Percentiles rank a stretch among this genome's conserved stretches.
phyloP scores from a whole-genome alignment of 2,797 vertebrate genomes.

The Notolepis coatsorum region DNA sequence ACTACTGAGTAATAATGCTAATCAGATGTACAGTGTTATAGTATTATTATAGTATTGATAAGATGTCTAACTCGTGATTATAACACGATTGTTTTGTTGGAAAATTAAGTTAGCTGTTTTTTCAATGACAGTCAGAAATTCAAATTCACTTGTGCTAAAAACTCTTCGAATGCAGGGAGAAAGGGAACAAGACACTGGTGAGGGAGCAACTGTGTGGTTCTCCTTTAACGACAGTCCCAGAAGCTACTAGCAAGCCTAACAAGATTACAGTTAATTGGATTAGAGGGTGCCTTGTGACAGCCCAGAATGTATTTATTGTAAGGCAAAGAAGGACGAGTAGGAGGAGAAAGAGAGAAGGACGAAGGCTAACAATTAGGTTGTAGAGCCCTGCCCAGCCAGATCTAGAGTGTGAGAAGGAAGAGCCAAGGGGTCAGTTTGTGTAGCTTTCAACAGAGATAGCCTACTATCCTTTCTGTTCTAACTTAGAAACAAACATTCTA shows the following conservation, averaged over 20 bases:
- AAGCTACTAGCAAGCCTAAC: conserved; percentile 51
- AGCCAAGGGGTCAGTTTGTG: not conserved
- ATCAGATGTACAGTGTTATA: too few species aligned
- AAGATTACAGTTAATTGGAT: conserved; percentile 81
- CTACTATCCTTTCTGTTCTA: not conserved
- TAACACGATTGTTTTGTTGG: not conserved
- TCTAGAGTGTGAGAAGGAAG: too few species aligned
- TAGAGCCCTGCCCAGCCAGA: not conserved
- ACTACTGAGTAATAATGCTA: too few species aligned
- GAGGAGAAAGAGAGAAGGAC: not conserved
- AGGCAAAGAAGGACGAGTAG: conserved; percentile 23
- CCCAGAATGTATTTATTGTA: conserved; percentile 51
- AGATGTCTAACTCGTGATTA: too few species aligned
- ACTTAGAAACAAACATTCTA: too few species aligned
- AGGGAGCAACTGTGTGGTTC: conserved; percentile 11
- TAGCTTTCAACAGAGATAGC: not conserved
- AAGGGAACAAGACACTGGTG: not conserved
- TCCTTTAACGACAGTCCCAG: conserved; percentile 45
- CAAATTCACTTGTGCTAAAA: not conserved
- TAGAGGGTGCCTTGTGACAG: conserved; percentile 69
- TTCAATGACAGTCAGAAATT: not conserved
- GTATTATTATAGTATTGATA: too few species aligned
- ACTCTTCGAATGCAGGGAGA: too few species aligned
- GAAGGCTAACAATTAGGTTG: conserved; percentile 7
- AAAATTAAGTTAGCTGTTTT: not conserved